phyloP scores from a whole-genome alignment of 2,113 vertebrate genomes.

The Erythrolamprus reginae region DNA sequence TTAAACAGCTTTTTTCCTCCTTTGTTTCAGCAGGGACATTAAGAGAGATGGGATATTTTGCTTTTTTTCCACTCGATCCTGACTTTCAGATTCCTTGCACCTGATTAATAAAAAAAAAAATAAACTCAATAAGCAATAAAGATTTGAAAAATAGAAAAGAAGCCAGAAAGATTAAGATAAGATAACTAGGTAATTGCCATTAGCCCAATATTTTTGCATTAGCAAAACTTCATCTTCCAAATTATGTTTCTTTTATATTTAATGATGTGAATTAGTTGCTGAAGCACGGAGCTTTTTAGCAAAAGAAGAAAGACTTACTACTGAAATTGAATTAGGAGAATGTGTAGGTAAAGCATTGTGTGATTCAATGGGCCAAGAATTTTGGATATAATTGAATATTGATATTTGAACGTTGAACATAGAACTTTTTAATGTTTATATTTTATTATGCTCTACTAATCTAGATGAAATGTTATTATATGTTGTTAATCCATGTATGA shows the following conservation, averaged over 20 bases:
- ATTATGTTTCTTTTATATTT: background rate
- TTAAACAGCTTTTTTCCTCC: constrained; percentile 2
- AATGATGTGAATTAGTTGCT: background rate
- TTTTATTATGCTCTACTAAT: background rate
- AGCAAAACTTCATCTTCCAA: background rate
- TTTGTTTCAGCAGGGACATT: constrained; percentile 31
- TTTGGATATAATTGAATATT: background rate
- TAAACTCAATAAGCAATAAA: background rate
- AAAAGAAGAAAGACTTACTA: background rate
- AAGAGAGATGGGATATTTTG: constrained; percentile 14
- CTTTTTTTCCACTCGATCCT: constrained; percentile 15
- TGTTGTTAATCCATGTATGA: background rate
- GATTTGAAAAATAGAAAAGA: background rate
- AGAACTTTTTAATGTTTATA: background rate
- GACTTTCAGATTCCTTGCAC: constrained; percentile 11
- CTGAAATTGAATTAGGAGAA: background rate
- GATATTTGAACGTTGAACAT: background rate
- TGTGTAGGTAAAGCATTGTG: background rate
- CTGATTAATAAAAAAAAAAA: background rate
- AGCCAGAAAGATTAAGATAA: background rate
- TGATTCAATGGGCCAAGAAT: background rate
- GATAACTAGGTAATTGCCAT: background rate
- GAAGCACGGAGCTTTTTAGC: background rate
- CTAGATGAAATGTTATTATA: background rate
- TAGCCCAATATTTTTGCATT: background rate